Percentiles rank a stretch among this genome's conserved stretches.
phyloP scores from a whole-genome alignment of 2,797 vertebrate species.

The Enteromius radiatus region DNA sequence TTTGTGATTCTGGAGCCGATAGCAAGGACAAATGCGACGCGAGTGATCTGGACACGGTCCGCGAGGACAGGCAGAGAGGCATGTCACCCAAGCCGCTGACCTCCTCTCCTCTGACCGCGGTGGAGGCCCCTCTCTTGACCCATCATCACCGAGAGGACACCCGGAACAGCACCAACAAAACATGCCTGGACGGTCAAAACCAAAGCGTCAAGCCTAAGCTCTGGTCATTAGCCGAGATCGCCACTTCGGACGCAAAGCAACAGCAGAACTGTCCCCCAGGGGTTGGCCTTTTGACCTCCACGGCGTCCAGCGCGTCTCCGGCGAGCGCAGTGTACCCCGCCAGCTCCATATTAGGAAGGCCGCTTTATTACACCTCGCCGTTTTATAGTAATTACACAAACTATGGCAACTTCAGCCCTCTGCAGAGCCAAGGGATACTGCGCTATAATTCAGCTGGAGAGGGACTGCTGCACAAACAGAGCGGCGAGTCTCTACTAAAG shows the following conservation, averaged over 20 bases:
- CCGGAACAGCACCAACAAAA: constrained; percentile 66
- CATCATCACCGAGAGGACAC: constrained; percentile 83
- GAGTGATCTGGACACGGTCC: constrained; percentile 71
- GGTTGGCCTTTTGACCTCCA: constrained; percentile 79
- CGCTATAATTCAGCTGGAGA: constrained; percentile 90
- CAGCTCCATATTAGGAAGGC: constrained; percentile 92
- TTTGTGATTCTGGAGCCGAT: constrained; percentile 83
- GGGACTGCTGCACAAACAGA: constrained; percentile 86
- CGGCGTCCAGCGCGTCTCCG: constrained; percentile 80
- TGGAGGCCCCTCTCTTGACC: constrained; percentile 85
- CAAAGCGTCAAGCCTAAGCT: constrained; percentile 90
- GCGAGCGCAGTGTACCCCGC: constrained; percentile 87
- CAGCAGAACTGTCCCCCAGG: constrained; percentile 77
- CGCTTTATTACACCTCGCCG: constrained; percentile 97
- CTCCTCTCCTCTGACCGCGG: constrained; percentile 87
- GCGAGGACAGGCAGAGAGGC: constrained; percentile 68
- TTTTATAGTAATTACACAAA: constrained; percentile 98
- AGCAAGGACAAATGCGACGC: constrained; percentile 85
- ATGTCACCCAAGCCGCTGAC: constrained; percentile 84
- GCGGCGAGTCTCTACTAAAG: constrained; percentile 89
- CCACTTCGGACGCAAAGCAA: constrained; percentile 96
- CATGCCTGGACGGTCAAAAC: constrained; percentile 78
- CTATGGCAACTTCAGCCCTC: constrained; percentile 95
- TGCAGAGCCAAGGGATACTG: constrained; percentile 95
- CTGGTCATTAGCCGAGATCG: constrained; percentile 98